These are phyloP conservation scores for Chunga burmeisteri DNA, from an alignment of 2,113 vertebrate genomes.

Conservation along the genomic window DNA sequence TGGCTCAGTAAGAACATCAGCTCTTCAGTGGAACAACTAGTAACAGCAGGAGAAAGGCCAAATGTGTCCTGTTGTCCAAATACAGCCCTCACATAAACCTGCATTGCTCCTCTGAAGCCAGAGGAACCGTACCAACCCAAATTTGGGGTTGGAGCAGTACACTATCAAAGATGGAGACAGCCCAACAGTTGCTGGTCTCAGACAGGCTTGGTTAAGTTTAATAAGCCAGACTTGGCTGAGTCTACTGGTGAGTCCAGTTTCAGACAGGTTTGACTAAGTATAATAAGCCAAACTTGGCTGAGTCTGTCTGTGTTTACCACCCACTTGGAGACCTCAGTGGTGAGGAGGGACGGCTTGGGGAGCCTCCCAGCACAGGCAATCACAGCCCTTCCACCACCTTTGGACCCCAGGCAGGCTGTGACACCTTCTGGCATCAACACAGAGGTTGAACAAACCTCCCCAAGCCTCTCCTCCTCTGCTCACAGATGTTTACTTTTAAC, in stretches of 20 bases:
- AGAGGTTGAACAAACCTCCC: not conserved
- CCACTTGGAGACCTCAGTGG: not conserved
- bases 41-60: not conserved
- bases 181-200: not conserved
- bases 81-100: not conserved
- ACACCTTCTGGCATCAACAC: not conserved
- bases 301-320: not conserved
- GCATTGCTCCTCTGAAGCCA: not conserved
- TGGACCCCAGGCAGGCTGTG: not conserved
- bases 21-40: not conserved
- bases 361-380: not conserved
- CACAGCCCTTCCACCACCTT: not conserved
- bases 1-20: not conserved
- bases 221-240: not conserved
- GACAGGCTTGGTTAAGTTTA: not conserved
- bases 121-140: accelerated
- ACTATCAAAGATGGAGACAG: not conserved
- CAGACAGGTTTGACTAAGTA: conserved; percentile 1
- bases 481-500: no score
- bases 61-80: not conserved
- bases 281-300: not conserved
- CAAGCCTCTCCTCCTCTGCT: not conserved
- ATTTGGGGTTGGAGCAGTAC: not conserved
- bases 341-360: not conserved
- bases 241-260: not conserved